Evolutionary conservation across 2,888 invertebrate species (phyloP).

Genomic region (Schizaphis graminum): DNA sequence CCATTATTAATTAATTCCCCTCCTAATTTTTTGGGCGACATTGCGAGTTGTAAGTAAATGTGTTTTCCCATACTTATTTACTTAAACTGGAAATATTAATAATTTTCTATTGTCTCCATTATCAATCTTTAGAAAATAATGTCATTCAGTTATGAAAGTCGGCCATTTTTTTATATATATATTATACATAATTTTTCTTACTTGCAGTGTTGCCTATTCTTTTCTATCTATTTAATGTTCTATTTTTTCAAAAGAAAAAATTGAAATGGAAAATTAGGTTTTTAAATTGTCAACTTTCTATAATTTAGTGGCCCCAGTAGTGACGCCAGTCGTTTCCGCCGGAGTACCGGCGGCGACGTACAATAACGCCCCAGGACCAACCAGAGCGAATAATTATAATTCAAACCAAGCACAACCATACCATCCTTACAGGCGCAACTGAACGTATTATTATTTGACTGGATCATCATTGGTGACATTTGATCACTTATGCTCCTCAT

Average conservation of each 20-base stretch:
- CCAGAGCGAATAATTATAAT: constrained; percentile 64
- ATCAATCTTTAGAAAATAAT: constrained; percentile 14
- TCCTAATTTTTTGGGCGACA: constrained; percentile 63
- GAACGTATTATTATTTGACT: constrained; percentile 64
- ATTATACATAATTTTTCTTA: constrained; percentile 46
- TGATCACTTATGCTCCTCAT: constrained; percentile 51
- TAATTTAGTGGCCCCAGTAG: constrained; percentile 65
- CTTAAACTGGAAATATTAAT: neutral
- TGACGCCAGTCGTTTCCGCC: constrained; percentile 64
- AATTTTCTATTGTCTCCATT: constrained; percentile 29
- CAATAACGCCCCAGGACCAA: constrained; percentile 66
- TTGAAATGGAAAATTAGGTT: constrained; percentile 33
- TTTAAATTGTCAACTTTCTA: constrained; percentile 63
- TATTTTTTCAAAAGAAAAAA: constrained; percentile 44
- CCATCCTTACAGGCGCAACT: constrained; percentile 73
- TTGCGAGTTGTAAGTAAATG: constrained; percentile 63
- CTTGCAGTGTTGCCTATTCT: constrained; percentile 66
- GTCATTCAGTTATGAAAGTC: constrained; percentile 65
- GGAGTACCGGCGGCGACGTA: constrained; percentile 63
- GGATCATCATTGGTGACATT: constrained; percentile 55
- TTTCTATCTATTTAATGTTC: constrained; percentile 53
- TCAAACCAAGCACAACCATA: constrained; percentile 69
- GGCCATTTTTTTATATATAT: constrained; percentile 56
- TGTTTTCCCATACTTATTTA: constrained; percentile 52
- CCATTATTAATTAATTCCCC: constrained; percentile 57